Evolutionary conservation across 2,888 invertebrate species (phyloP).

Genomic region (Galeruca laticollis): DNA sequence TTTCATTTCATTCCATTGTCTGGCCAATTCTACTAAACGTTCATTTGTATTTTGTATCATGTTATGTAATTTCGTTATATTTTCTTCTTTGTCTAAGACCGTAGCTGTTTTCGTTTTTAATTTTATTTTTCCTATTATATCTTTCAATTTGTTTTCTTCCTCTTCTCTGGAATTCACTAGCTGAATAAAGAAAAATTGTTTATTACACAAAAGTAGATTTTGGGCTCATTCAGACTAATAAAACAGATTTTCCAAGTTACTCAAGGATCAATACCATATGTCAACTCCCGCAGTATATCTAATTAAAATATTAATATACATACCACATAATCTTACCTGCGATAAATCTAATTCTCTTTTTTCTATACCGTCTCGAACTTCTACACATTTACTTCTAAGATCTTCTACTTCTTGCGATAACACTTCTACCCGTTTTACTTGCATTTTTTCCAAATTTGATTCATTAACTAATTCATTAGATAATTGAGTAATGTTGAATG

Average conservation of each 20-base stretch:
- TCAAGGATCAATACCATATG: too few species aligned
- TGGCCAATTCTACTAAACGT: conserved; percentile 73
- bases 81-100: conserved; percentile 74
- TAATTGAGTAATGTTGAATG: conserved; percentile 29
- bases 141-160: conserved; percentile 66
- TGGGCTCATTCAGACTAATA: too few species aligned
- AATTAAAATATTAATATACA: conserved; percentile 8
- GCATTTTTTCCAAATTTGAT: conserved; percentile 33
- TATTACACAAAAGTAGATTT: neutral
- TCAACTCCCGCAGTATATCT: neutral
- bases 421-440: conserved; percentile 31
- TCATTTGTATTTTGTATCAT: conserved; percentile 74
- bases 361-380: conserved; percentile 49
- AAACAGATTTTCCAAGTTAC: neutral
- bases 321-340: conserved; percentile 43
- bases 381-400: conserved; percentile 56
- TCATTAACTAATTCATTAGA: conserved; percentile 29
- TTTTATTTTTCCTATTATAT: conserved; percentile 66
- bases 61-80: conserved; percentile 71
- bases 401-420: conserved; percentile 64
- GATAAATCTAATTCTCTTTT: conserved; percentile 47
- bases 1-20: conserved; percentile 81
- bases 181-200: conserved; percentile 34
- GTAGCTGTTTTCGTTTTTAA: conserved; percentile 73
- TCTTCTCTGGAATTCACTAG: conserved; percentile 51